Base-by-base conservation (phyloP, 2,888 invertebrate species). In the Mactromeris polynyma region DNA sequence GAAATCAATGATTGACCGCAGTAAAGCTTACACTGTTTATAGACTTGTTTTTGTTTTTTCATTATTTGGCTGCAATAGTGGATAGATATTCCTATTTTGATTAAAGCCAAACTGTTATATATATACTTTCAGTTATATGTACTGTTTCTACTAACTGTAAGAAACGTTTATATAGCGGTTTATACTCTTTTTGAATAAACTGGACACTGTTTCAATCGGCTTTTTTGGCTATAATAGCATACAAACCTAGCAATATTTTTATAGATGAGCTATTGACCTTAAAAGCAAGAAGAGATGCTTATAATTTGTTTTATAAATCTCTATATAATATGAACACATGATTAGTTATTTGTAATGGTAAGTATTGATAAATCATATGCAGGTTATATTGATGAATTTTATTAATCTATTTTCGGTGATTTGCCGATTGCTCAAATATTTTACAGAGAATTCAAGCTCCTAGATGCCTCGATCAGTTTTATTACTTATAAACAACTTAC, bases 1-100 rank as follows among this genome's bases (percentile, higher is more conserved):
- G 42, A 36, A 73, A 73, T 73, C 73, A 73, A 73, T 73, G 73
- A 73, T 17, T 36, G 73, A 33, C n/a, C 36, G 36, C 73, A 36
- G 19, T 17, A 73, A 36, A 33, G 26, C 73, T 73, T 36, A 36
- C 36, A 33, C 14, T 19, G 33, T 36, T 33, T 73, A 73, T 73
- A 11, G 73, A 73, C 73, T 33, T 73, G 9, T 73, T 14, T 33
- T 33, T 0, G 9, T 58, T 9, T 33, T 33, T 73, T 73, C 58
- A 64, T 26, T n/a, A 64, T n/a, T 26, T 64, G 6, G 11, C 26
- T 26, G n/a, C 58, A 26, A 64, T 9, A 64, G 26, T 64, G 58
- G 58, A 64, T 64, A 26, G 26, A n/a, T 46, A 64, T 64, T 9
- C 7, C 26, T 64, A 26, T 64, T 21, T 64, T 21, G 11, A 64